phyloP scores from a whole-genome alignment of 1,140 invertebrate genomes.

The Ceratosolen fusciceps region DNA sequence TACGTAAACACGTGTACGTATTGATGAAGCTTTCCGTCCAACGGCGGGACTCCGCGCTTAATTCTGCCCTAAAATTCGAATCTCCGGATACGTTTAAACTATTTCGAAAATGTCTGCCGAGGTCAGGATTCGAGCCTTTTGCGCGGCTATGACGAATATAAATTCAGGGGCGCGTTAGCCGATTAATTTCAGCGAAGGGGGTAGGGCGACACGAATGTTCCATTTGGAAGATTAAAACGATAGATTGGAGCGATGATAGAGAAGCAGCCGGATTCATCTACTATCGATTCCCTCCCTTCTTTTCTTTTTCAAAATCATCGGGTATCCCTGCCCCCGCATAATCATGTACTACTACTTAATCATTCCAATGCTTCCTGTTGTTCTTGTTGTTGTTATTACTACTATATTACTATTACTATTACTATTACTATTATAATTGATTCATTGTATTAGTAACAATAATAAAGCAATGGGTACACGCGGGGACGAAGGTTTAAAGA shows the following conservation, averaged over 20 bases:
- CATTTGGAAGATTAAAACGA: constrained; percentile 45
- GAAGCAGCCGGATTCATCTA: constrained; percentile 39
- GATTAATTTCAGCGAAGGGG: constrained; percentile 45
- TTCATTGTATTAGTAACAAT: too few relatives aligned
- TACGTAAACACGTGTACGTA: neutral
- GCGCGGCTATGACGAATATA: constrained; percentile 19
- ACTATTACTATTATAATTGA: too few relatives aligned
- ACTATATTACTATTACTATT: too few relatives aligned
- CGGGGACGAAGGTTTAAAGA: too few relatives aligned
- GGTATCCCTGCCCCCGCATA: constrained; percentile 29
- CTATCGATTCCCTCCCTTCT: constrained; percentile 8
- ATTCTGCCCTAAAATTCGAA: too few relatives aligned
- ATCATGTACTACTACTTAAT: constrained; percentile 43
- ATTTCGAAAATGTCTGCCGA: constrained; percentile 1
- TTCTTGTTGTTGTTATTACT: too few relatives aligned
- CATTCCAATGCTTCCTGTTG: constrained; percentile 35
- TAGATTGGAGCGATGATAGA: constrained; percentile 40
- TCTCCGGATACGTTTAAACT: too few relatives aligned
- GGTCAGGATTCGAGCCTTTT: constrained; percentile 33
- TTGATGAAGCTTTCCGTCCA: too few relatives aligned
- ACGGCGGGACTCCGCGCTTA: neutral
- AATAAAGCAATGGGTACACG: too few relatives aligned
- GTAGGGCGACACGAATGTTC: constrained; percentile 45
- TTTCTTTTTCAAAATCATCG: constrained; percentile 19
- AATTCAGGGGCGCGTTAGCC: constrained; percentile 37